A percentile compares a stretch with the other conserved stretches of the same genome.
These are phyloP conservation scores for Meandrusa payeni DNA, from an alignment of 2,888 invertebrate species.

Conservation along the genomic window DNA sequence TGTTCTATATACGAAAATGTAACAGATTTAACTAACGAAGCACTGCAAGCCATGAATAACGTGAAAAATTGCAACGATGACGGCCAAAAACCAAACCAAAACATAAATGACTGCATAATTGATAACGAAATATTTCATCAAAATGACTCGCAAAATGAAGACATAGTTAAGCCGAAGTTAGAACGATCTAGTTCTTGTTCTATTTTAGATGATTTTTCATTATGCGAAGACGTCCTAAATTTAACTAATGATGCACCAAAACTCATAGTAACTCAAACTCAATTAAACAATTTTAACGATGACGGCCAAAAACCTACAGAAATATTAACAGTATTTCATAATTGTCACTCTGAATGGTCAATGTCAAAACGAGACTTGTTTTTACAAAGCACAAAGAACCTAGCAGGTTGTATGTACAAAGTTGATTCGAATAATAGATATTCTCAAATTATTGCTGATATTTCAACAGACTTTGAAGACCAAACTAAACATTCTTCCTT, in stretches of 20 bases:
- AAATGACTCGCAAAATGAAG: neutral
- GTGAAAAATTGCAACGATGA: neutral
- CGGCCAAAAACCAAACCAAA: neutral
- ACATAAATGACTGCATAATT: neutral
- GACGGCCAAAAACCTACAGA: neutral
- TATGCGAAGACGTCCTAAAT: constrained; percentile 24
- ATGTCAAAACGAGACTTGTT: constrained; percentile 20
- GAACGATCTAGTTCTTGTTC: constrained; percentile 39
- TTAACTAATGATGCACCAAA: constrained; percentile 14
- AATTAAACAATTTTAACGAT: constrained; percentile 20
- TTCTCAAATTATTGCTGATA: constrained; percentile 19
- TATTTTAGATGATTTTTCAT: constrained; percentile 37
- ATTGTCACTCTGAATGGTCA: constrained; percentile 27
- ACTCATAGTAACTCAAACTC: no score
- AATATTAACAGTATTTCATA: neutral
- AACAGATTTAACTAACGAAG: no score
- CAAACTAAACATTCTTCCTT: constrained; percentile 27
- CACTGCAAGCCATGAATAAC: no score
- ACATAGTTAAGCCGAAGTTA: constrained; percentile 23
- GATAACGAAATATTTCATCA: neutral
- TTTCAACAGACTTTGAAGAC: constrained; percentile 30
- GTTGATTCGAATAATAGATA: neutral
- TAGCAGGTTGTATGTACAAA: neutral
- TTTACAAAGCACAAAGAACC: neutral
- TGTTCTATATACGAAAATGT: no score